phyloP scores from a whole-genome alignment of 2,888 invertebrate genomes.

The Carterocephalus palaemon region DNA sequence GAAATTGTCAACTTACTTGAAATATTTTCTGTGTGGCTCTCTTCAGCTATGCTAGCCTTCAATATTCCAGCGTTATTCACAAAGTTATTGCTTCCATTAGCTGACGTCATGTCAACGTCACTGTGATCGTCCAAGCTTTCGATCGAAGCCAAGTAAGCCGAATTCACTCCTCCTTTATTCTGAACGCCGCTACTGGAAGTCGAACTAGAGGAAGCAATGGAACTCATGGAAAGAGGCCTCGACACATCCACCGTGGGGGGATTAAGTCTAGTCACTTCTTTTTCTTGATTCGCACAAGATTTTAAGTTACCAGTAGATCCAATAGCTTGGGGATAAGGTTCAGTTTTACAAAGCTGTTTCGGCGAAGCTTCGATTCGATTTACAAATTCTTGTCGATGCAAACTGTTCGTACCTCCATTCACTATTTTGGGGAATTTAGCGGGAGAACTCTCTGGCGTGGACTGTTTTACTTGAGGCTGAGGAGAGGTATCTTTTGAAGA shows the following conservation, averaged over 20 bases:
- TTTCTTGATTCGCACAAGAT: conserved; percentile 48
- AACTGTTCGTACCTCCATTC: conserved; percentile 57
- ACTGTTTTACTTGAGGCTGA: conserved; percentile 44
- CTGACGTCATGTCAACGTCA: conserved; percentile 81
- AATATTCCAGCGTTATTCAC: conserved; percentile 62
- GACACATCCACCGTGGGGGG: conserved; percentile 77
- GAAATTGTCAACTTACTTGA: conserved; percentile 48
- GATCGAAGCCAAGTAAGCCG: conserved; percentile 91
- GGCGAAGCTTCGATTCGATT: conserved; percentile 46
- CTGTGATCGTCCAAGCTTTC: conserved; percentile 92
- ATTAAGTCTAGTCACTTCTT: conserved; percentile 71
- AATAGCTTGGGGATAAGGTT: conserved; percentile 59
- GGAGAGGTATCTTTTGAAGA: conserved; percentile 65
- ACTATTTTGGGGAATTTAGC: conserved; percentile 51
- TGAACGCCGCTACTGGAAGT: conserved; percentile 81
- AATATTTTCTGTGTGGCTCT: conserved; percentile 50
- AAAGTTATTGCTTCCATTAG: conserved; percentile 67
- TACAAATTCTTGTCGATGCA: conserved; percentile 62
- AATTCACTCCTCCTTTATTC: conserved; percentile 82
- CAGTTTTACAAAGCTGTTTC: conserved; percentile 56
- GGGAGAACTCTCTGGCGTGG: conserved; percentile 50
- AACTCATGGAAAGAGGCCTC: conserved; percentile 86
- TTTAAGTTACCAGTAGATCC: conserved; percentile 72
- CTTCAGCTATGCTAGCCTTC: conserved; percentile 54
- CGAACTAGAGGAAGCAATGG: conserved; percentile 86